Percentiles rank a stretch among this genome's conserved stretches.
phyloP scores from a whole-genome alignment of 2,797 vertebrate species.

The Acanthis flammea region DNA sequence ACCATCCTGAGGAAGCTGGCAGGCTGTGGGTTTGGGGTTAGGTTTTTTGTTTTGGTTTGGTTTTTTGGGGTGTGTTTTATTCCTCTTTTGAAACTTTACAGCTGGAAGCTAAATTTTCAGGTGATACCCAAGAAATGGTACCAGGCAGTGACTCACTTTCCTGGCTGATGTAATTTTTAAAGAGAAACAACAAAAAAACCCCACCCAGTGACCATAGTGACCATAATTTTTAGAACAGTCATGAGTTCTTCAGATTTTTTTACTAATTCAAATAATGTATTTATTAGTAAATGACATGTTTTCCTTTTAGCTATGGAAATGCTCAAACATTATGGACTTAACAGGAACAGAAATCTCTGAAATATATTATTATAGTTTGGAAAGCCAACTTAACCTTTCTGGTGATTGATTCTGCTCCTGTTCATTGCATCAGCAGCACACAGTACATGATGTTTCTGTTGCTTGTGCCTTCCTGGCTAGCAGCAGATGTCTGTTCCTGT shows the following conservation, averaged over 20 bases:
- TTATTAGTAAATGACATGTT: background rate
- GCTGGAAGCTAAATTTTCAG: slow-evolving; percentile 5
- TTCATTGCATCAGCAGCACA: background rate
- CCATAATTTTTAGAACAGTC: background rate
- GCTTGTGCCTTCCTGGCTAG: background rate
- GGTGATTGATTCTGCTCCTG: background rate
- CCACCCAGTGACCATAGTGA: background rate
- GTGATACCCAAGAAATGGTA: background rate
- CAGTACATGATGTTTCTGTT: background rate
- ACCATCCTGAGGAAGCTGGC: background rate
- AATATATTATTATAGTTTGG: background rate
- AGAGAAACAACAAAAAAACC: background rate
- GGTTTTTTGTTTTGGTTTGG: background rate
- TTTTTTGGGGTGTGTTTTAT: background rate
- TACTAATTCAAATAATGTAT: background rate
- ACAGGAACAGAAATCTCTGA: background rate
- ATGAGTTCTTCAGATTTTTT: background rate
- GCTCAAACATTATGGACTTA: background rate
- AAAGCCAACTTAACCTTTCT: background rate
- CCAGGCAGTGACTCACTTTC: background rate
- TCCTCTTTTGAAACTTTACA: background rate
- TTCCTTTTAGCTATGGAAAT: background rate
- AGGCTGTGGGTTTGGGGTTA: background rate
- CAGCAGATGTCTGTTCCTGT: background rate
- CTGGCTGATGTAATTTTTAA: background rate